Evolutionary conservation across 2,797 vertebrate genomes (phyloP).

Genomic region (Austrolebias charrua): DNA sequence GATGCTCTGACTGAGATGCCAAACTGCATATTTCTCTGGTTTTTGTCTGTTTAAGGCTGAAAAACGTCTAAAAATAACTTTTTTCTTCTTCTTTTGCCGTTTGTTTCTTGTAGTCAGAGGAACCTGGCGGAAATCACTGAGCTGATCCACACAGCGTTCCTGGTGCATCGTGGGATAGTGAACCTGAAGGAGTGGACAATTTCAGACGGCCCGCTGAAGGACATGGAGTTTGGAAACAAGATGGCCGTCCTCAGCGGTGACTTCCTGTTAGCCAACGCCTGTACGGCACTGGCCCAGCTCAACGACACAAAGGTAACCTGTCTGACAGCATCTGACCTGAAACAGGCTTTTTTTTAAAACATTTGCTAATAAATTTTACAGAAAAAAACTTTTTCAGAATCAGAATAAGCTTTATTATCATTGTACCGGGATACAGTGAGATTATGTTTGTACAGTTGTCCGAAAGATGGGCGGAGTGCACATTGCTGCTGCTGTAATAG

Average conservation of each 20-base stretch:
- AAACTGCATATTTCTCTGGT: too few relatives aligned
- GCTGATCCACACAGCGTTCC: constrained; percentile 95
- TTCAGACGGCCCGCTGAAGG: constrained; percentile 90
- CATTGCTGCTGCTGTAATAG: too few relatives aligned
- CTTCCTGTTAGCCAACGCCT: constrained; percentile 95
- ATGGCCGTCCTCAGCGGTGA: constrained; percentile 97
- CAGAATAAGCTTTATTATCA: too few relatives aligned
- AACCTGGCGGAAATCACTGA: constrained; percentile 97
- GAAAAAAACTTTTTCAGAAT: too few relatives aligned
- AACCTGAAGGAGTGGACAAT: constrained; percentile 89
- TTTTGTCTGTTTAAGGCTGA: constrained; percentile 15
- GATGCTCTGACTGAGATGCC: too few relatives aligned
- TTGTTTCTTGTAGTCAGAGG: constrained; percentile 84
- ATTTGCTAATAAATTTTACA: too few relatives aligned
- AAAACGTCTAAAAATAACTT: constrained; percentile 29
- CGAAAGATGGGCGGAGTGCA: too few relatives aligned
- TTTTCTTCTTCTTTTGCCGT: constrained; percentile 19
- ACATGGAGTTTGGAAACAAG: constrained; percentile 99
- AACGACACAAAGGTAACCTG: constrained; percentile 92
- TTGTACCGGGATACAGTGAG: too few relatives aligned
- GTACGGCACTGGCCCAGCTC: constrained; percentile 90
- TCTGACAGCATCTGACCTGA: neutral
- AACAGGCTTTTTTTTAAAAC: too few relatives aligned
- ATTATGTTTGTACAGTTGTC: too few relatives aligned
- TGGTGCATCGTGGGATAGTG: constrained; percentile 96